A percentile compares a stretch with the other conserved stretches of the same genome.
Conservation (phyloP, 2,888 invertebrate species). For the Agrotis ipsilon region DNA sequence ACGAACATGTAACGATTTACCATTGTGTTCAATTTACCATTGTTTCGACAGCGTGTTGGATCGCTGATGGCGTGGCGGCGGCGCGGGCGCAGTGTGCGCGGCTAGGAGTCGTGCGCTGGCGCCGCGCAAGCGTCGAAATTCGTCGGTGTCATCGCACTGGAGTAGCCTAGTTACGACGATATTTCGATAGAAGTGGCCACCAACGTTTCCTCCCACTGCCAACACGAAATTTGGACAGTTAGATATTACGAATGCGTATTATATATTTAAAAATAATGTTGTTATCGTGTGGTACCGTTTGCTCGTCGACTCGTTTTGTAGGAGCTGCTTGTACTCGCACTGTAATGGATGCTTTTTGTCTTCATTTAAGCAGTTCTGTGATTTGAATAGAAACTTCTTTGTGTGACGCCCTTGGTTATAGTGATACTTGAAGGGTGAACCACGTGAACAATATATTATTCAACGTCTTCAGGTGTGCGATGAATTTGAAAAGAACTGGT, state of each 20-base stretch:
- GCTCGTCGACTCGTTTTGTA: constrained; percentile 6
- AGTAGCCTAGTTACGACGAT: constrained; percentile 84
- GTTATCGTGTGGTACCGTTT: constrained; percentile 11
- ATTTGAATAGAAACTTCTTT: constrained; percentile 15
- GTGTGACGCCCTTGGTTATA: background rate
- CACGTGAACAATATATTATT: background rate
- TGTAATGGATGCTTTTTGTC: constrained; percentile 6
- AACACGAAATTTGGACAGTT: constrained; percentile 57
- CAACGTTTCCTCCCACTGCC: constrained; percentile 55
- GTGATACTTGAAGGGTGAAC: constrained; percentile 4
- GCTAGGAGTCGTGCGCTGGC: constrained; percentile 43
- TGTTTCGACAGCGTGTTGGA: constrained; percentile 57
- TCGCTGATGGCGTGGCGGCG: constrained; percentile 36
- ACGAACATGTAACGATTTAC: constrained; percentile 46
- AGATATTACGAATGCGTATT: constrained; percentile 42
- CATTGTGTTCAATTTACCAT: constrained; percentile 54
- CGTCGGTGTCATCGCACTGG: constrained; percentile 82
- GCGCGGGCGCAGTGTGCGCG: constrained; percentile 32
- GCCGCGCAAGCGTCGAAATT: constrained; percentile 64
- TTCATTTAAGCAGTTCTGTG: background rate
- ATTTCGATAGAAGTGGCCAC: constrained; percentile 79
- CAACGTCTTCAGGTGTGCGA: constrained; percentile 20
- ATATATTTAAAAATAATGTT: constrained; percentile 39
- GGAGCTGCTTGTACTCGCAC: background rate
- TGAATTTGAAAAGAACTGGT: constrained; percentile 38